phyloP scores from a whole-genome alignment of 2,888 invertebrate genomes.

The Melanostoma scalare region DNA sequence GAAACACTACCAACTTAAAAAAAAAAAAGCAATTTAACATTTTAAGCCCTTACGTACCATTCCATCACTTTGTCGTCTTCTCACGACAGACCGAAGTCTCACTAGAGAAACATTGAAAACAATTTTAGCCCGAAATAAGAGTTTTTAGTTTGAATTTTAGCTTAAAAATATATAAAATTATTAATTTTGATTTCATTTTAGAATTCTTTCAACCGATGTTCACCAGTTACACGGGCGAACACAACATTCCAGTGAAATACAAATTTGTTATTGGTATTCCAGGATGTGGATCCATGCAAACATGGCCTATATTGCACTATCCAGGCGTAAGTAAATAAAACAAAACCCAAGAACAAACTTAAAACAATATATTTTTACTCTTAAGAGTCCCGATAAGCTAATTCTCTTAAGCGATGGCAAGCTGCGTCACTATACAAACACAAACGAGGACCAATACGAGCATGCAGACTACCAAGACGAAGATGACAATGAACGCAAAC shows the following conservation, averaged over 20 bases:
- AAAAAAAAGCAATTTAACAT: too few relatives aligned
- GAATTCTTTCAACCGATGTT: constrained; percentile 85
- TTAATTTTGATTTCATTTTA: constrained; percentile 68
- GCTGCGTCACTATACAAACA: constrained; percentile 88
- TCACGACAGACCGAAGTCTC: too few relatives aligned
- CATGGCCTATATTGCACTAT: constrained; percentile 86
- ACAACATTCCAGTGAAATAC: constrained; percentile 83
- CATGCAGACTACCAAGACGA: constrained; percentile 80
- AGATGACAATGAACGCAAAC: constrained; percentile 82
- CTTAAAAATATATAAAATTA: constrained; percentile 35
- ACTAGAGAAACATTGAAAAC: too few relatives aligned
- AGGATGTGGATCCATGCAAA: constrained; percentile 87
- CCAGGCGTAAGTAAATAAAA: constrained; percentile 76
- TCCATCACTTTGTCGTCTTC: too few relatives aligned
- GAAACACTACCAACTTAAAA: too few relatives aligned
- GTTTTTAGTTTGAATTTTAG: not conserved
- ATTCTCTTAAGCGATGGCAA: constrained; percentile 87
- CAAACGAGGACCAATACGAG: constrained; percentile 79
- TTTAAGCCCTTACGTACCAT: too few relatives aligned
- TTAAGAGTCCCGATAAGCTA: constrained; percentile 83
- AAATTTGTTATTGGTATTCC: constrained; percentile 86
- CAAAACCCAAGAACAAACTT: not conserved
- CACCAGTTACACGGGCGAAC: constrained; percentile 85
- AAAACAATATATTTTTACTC: constrained; percentile 41
- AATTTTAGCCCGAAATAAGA: too few relatives aligned